Percentiles rank a stretch among this genome's conserved stretches.
These are phyloP conservation scores for Drosophila pseudotakahashii DNA, from an alignment of 2,888 invertebrate species.

Conservation along the genomic window DNA sequence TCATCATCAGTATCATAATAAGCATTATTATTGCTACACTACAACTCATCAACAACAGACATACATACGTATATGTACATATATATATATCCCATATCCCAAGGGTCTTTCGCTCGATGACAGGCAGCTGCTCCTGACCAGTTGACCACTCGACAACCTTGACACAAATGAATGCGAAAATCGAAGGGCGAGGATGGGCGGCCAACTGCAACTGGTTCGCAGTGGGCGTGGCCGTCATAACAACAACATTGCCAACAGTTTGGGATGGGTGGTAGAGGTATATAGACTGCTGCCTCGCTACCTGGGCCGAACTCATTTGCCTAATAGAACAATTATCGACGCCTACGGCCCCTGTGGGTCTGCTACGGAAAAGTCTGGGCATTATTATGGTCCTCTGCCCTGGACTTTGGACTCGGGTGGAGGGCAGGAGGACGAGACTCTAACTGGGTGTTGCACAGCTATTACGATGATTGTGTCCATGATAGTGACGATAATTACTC, in stretches of 20 bases:
- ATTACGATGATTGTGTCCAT: slow-evolving; percentile 33
- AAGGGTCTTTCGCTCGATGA: slow-evolving; percentile 3
- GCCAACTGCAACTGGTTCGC: slow-evolving; percentile 4
- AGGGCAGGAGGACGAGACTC: neutral
- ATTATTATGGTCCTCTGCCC: neutral
- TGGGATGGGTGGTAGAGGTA: neutral
- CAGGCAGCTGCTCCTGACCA: slow-evolving; percentile 23
- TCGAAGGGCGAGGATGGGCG: slow-evolving; percentile 4
- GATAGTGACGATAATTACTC: slow-evolving; percentile 41
- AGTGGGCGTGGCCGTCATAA: slow-evolving; percentile 10
- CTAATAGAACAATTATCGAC: slow-evolving; percentile 74
- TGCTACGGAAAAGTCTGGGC: neutral
- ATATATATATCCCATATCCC: slow-evolving; percentile 2
- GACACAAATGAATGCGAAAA: slow-evolving; percentile 41
- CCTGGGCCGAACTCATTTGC: slow-evolving; percentile 55
- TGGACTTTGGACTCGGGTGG: neutral
- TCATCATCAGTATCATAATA: slow-evolving; percentile 5
- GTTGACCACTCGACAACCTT: slow-evolving; percentile 44
- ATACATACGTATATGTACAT: neutral
- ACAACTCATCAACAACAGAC: slow-evolving; percentile 5
- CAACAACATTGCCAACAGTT: slow-evolving; percentile 2
- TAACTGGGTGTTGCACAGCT: slow-evolving; percentile 17
- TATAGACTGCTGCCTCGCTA: neutral
- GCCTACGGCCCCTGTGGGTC: slow-evolving; percentile 31
- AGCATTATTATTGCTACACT: slow-evolving; percentile 14